Evolutionary conservation across 2,113 vertebrate species (phyloP).

Genomic region (Triplophysa siluroides): DNA sequence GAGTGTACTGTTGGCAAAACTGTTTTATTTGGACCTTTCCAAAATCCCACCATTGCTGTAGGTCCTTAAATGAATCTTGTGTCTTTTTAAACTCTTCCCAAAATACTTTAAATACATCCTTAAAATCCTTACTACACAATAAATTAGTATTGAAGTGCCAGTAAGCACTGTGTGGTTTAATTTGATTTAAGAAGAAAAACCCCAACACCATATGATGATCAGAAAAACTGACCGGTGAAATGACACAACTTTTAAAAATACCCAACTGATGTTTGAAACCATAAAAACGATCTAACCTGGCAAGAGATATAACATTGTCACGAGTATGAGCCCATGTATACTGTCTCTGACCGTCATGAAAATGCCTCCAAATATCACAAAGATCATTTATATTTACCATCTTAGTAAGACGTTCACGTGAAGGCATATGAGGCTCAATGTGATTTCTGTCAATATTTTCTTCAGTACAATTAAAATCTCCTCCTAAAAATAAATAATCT

Average conservation of each 20-base stretch:
- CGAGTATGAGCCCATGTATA: neutral
- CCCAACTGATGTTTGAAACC: neutral
- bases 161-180: neutral
- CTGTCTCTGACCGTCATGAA: neutral
- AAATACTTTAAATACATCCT: neutral
- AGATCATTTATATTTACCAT: neutral
- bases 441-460: neutral
- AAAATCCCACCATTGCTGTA: slow-evolving; percentile 27
- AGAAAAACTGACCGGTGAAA: neutral
- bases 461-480: neutral
- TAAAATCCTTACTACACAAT: slow-evolving; percentile 6
- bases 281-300: neutral
- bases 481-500: neutral
- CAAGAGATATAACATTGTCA: neutral
- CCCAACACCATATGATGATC: neutral
- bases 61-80: neutral
- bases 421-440: neutral
- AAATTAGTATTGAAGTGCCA: slow-evolving; percentile 1
- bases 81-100: neutral
- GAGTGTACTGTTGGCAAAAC: slow-evolving; percentile 18
- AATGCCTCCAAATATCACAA: slow-evolving; percentile 25
- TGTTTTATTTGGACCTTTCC: slow-evolving; percentile 4
- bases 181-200: neutral
- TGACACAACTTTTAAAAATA: neutral
- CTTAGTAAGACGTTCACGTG: neutral